A percentile compares a stretch with the other conserved stretches of the same genome.
Evolutionary conservation across 2,888 invertebrate genomes (phyloP).

Genomic region (Leptopilina myrica): DNA sequence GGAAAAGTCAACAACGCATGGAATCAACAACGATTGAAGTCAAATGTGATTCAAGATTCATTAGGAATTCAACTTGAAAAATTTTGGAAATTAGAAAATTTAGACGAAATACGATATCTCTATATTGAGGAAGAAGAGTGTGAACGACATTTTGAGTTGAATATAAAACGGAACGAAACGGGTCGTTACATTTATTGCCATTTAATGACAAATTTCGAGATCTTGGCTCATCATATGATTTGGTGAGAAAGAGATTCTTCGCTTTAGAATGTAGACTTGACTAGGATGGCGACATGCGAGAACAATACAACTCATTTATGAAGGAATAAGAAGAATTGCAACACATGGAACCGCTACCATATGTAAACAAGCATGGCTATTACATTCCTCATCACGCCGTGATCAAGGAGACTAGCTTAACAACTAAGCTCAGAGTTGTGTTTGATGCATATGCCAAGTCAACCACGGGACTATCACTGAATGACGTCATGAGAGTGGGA

Average conservation of each 20-base stretch:
- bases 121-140: not conserved
- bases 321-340: slow-evolving; percentile 13
- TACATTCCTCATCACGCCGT: slow-evolving; percentile 61
- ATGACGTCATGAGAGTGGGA: slow-evolving; percentile 37
- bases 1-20: too few relatives aligned
- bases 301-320: slow-evolving; percentile 37
- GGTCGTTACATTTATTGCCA: slow-evolving; percentile 55
- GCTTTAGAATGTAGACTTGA: slow-evolving; percentile 24
- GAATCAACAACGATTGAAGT: too few relatives aligned
- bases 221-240: slow-evolving; percentile 20
- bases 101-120: too few relatives aligned
- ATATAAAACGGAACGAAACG: not conserved
- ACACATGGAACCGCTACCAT: slow-evolving; percentile 15
- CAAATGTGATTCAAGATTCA: too few relatives aligned
- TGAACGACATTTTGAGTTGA: not conserved
- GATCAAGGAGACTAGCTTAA: slow-evolving; percentile 49
- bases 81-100: too few relatives aligned
- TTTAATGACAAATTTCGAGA: not conserved
- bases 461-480: slow-evolving; percentile 31
- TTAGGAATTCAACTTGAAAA: too few relatives aligned
- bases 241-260: slow-evolving; percentile 1
- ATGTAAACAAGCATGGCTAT: slow-evolving; percentile 40
- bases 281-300: not conserved
- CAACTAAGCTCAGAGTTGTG: slow-evolving; percentile 59
- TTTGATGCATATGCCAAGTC: too few relatives aligned